These are phyloP conservation scores for Equus quagga DNA, from an alignment of 2,113 vertebrate genomes.

Conservation along the genomic window DNA sequence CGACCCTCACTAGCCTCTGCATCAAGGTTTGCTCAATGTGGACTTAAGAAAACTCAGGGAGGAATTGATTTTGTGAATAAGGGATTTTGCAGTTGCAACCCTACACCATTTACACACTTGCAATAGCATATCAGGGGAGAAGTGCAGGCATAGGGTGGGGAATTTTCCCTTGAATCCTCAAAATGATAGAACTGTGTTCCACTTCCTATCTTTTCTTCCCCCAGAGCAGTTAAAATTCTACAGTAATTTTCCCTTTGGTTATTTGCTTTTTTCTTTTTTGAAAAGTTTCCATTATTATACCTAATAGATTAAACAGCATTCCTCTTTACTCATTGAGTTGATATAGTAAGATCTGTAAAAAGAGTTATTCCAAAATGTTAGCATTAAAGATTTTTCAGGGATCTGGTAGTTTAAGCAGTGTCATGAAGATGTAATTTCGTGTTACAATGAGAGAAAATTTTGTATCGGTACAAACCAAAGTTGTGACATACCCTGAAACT, in stretches of 20 bases:
- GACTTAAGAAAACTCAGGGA: background rate
- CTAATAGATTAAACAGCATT: constrained; percentile 40
- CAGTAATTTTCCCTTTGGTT: constrained; percentile 57
- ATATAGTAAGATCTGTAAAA: background rate
- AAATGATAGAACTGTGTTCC: background rate
- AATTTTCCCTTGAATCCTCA: constrained; percentile 14
- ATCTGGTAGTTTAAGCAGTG: background rate
- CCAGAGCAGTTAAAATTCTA: constrained; percentile 26
- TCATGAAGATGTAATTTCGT: background rate
- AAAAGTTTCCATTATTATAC: background rate
- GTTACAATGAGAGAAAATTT: background rate
- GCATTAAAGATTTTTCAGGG: background rate
- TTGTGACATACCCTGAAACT: background rate
- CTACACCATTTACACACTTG: background rate
- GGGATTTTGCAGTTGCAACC: background rate
- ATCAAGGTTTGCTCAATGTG: background rate
- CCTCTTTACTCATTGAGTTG: background rate
- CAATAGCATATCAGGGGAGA: background rate
- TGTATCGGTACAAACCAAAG: background rate
- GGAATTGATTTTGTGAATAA: constrained; percentile 18
- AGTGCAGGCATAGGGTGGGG: background rate
- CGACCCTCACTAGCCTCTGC: background rate
- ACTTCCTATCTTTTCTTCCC: background rate
- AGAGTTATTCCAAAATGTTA: constrained; percentile 3
- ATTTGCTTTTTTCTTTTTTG: background rate